Base-by-base conservation (phyloP, 2,797 vertebrate species). In the Tinamus major region DNA sequence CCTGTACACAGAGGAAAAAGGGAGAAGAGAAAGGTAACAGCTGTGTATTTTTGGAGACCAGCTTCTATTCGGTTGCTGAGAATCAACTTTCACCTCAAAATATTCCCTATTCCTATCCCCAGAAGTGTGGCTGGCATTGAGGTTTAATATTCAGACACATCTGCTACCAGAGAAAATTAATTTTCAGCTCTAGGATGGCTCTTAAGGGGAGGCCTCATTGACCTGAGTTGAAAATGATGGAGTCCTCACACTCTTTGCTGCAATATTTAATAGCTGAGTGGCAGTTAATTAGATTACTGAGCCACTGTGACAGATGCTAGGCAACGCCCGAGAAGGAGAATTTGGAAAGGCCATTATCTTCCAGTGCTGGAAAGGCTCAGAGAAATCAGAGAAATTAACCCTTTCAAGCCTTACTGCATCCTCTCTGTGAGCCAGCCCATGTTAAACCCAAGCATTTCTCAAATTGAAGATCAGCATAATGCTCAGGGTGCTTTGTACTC, bases 91-190 rank as follows among this genome's bases (percentile, higher is more conserved):
- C 37, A 75, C 48, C 71, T 64, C 76, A 46, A 72, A 87, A 48
- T 39, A 46, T 20, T 37, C 76, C 76, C 31, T 55, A 9, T 74
- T 77, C 51, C 48, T 70, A 44, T 55, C 75, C 27, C 59, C 46
- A 75, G 37, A 9, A 76, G 27, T n/a, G 44, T 16, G 12, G 24
- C 67, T 71, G 51, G 17, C 42, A 10, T 17, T 37, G 61, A 70
- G 68, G 31, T 93, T 87, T 92, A 92, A 78, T 84, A 79, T 76
- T 79, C 69, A 85, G 69, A 68, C 0, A 0, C 86, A 92, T 90
- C 88, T 95, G 94, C 92, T 14, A 39, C 85, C 53, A 64, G 78
- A 92, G 84, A 90, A 93, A 96, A 96, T 95, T 68, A 93, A 95
- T 91, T 93, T 85, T 82, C 71, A 70, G 90, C 65, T 92, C 39